Percentiles rank a stretch among this genome's conserved stretches.
phyloP scores from a whole-genome alignment of 2,888 invertebrate genomes.

The Mylabris sibirica region DNA sequence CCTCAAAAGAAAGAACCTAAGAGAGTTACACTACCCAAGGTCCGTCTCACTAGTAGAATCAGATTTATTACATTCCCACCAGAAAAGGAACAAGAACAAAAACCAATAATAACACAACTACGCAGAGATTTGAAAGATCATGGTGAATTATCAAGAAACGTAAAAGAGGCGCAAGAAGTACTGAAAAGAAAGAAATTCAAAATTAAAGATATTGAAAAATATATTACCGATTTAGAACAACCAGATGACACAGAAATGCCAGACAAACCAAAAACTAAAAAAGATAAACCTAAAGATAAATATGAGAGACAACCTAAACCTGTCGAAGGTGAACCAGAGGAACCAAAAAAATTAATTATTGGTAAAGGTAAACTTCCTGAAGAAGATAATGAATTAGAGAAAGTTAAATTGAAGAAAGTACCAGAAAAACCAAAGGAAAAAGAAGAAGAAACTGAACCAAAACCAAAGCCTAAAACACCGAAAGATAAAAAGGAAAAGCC shows the following conservation, averaged over 20 bases:
- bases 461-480: constrained; percentile 30
- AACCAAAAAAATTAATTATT: constrained; percentile 48
- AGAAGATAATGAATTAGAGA: constrained; percentile 49
- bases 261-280: constrained; percentile 45
- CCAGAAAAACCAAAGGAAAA: constrained; percentile 48
- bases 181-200: constrained; percentile 53
- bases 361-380: constrained; percentile 56
- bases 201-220: constrained; percentile 57
- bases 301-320: constrained; percentile 37
- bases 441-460: constrained; percentile 23
- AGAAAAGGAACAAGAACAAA: constrained; percentile 49
- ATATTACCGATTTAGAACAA: constrained; percentile 58
- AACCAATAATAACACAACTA: constrained; percentile 51
- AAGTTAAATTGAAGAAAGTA: constrained; percentile 57
- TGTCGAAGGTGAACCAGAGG: constrained; percentile 28
- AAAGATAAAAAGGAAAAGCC: constrained; percentile 22
- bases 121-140: constrained; percentile 51
- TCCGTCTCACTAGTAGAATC: constrained; percentile 75
- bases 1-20: constrained; percentile 46
- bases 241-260: constrained; percentile 56
- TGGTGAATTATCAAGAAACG: constrained; percentile 62
- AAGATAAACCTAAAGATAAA: constrained; percentile 46
- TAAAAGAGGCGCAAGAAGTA: constrained; percentile 59
- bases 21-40: constrained; percentile 66
- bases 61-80: constrained; percentile 63